These are phyloP conservation scores for Otocyon megalotis DNA, from an alignment of 2,113 vertebrate species.

Conservation along the genomic window DNA sequence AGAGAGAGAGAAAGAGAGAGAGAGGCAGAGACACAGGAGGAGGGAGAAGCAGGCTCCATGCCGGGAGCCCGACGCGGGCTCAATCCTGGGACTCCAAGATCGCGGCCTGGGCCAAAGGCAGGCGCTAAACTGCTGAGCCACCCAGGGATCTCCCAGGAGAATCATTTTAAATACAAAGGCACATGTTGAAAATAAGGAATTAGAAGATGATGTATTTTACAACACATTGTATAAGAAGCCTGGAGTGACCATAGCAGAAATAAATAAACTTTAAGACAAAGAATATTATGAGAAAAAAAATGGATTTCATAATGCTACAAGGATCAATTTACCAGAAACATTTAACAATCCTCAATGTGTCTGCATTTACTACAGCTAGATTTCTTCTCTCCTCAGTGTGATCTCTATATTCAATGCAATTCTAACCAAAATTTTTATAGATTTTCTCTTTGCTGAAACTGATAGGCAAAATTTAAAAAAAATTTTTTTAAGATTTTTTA, in stretches of 20 bases:
- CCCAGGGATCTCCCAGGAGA: background rate
- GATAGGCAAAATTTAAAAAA: background rate
- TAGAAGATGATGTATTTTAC: background rate
- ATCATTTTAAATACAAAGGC: conserved; percentile 20
- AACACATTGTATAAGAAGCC: background rate
- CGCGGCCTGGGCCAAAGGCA: no score
- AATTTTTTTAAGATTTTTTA: no score
- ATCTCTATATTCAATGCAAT: background rate
- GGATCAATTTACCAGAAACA: background rate
- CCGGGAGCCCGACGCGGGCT: no score
- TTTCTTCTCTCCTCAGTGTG: background rate
- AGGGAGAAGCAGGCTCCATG: no score
- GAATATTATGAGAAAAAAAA: background rate
- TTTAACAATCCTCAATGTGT: background rate
- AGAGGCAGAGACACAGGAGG: no score
- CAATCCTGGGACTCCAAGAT: no score
- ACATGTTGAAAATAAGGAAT: background rate
- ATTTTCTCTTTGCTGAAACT: conserved; percentile 30
- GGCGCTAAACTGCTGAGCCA: no score
- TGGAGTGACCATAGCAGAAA: background rate
- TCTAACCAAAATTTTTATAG: background rate
- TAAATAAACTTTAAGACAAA: background rate
- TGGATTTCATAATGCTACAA: background rate
- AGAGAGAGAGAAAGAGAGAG: no score
- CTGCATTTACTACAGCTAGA: background rate